A percentile compares a stretch with the other conserved stretches of the same genome.
phyloP scores from a whole-genome alignment of 1,140 invertebrate species.

The Bombus superbus region DNA sequence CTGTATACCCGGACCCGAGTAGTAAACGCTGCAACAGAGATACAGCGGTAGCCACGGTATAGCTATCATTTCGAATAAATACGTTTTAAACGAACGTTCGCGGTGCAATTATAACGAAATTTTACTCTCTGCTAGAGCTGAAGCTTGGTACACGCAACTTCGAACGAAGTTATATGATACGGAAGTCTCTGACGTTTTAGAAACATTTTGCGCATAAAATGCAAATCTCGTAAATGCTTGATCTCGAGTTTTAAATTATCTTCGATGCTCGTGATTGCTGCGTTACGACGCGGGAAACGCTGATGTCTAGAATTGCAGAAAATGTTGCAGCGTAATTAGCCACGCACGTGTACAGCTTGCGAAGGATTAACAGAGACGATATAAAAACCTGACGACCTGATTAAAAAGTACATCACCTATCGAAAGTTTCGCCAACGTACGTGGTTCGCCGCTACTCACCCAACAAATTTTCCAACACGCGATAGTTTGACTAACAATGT shows the following conservation, averaged over 20 bases:
- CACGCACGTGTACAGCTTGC: neutral
- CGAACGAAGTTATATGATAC: no score
- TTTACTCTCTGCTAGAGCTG: no score
- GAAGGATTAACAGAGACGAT: neutral
- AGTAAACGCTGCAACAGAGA: no score
- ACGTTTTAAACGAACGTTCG: no score
- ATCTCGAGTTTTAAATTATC: neutral
- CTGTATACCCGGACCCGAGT: no score
- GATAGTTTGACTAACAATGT: neutral
- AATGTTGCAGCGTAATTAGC: neutral
- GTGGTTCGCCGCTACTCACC: neutral
- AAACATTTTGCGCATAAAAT: no score
- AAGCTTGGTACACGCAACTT: no score
- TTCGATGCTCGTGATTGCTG: no score
- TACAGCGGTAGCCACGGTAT: no score
- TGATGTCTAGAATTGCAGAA: neutral
- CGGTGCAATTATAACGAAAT: no score
- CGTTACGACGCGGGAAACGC: neutral
- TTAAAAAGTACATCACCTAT: neutral
- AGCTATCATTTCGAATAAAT: no score
- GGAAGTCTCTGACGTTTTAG: no score
- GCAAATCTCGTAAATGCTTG: neutral
- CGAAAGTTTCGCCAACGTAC: neutral
- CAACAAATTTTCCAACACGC: neutral
- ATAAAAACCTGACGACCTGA: neutral